A percentile compares a stretch with the other conserved stretches of the same genome.
phyloP scores from a whole-genome alignment of 2,113 vertebrate genomes.

The Calidris pygmaea region DNA sequence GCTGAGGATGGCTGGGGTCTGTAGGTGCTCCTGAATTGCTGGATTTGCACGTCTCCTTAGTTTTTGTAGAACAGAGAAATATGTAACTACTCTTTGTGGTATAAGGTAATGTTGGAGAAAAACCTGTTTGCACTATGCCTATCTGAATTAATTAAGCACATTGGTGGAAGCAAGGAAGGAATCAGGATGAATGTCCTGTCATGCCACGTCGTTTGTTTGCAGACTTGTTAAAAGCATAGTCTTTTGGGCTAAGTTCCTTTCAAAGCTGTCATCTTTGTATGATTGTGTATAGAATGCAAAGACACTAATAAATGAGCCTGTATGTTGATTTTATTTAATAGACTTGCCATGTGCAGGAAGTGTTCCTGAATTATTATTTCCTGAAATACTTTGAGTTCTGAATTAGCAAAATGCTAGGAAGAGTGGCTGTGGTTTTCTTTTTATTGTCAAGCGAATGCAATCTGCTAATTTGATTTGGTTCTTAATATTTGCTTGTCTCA shows the following conservation, averaged over 20 bases:
- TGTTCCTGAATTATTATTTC: neutral
- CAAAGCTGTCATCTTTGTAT: neutral
- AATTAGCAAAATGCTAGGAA: neutral
- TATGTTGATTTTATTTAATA: conserved; percentile 20
- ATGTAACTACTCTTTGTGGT: neutral
- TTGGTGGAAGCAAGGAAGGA: neutral
- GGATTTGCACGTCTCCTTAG: neutral
- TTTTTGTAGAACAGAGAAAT: neutral
- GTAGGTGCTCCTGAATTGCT: accelerated
- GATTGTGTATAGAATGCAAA: neutral
- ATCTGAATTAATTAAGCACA: neutral
- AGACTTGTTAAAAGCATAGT: neutral
- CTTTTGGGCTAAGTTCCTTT: neutral
- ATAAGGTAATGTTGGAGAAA: neutral
- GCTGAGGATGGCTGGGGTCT: neutral
- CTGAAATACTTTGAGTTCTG: neutral
- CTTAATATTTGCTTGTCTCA: neutral
- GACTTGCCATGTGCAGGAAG: neutral
- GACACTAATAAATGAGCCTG: neutral
- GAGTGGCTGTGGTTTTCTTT: neutral
- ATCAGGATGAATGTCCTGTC: neutral
- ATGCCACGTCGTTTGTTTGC: neutral
- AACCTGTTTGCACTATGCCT: neutral
- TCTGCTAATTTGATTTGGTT: neutral
- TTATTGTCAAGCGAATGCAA: neutral